Evolutionary conservation across 2,113 vertebrate species (phyloP).

Genomic region (Passer domesticus): DNA sequence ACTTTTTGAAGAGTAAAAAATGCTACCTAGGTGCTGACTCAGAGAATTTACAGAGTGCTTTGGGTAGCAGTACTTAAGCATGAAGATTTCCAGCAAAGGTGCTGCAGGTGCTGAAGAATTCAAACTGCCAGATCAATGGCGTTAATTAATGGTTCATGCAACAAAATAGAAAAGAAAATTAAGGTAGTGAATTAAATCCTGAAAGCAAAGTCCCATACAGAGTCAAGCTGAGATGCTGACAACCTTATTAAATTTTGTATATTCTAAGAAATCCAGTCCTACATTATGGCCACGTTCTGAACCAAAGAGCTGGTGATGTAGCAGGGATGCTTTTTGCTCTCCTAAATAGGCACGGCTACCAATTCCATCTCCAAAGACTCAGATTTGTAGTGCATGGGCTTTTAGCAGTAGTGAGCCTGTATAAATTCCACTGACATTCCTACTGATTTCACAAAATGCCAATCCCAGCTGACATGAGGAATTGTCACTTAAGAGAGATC

Average conservation of each 20-base stretch:
- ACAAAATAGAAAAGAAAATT: neutral
- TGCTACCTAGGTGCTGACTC: conserved; percentile 56
- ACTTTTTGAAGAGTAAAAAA: conserved; percentile 45
- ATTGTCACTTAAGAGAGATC: neutral
- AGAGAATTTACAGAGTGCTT: neutral
- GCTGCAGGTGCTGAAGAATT: conserved; percentile 19
- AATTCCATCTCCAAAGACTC: neutral
- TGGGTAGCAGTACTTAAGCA: neutral
- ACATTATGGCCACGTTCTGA: neutral
- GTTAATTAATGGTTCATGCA: conserved; percentile 15
- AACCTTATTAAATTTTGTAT: neutral
- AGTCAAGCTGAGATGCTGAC: neutral
- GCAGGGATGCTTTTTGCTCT: neutral
- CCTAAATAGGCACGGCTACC: neutral
- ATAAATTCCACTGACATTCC: neutral
- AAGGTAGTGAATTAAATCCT: neutral
- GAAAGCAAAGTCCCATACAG: neutral
- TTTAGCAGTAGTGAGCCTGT: neutral
- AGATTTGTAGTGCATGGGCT: neutral
- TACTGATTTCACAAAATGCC: neutral
- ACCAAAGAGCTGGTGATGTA: neutral
- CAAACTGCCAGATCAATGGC: neutral
- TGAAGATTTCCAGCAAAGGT: neutral
- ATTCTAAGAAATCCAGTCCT: neutral
- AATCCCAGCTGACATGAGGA: neutral